Base-by-base conservation (phyloP, 1,140 invertebrate species). In the Adelges cooleyi region DNA sequence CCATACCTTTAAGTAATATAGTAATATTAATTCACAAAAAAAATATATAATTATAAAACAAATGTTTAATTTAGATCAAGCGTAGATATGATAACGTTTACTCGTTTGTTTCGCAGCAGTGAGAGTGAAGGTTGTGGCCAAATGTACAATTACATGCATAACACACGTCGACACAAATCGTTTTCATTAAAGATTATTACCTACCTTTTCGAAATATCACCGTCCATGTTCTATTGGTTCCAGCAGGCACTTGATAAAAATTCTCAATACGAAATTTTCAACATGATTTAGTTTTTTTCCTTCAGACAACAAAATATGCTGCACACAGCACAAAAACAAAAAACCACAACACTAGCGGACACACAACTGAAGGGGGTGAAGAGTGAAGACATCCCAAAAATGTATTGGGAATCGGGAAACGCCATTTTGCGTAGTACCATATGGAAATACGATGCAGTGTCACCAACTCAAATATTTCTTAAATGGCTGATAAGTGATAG, bases 351-450 rank as follows among this genome's bases (percentile, higher is more conserved):
- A 62, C 42, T 25, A 48, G 42, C 40, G 29, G 13, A 48, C 27
- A 2, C 42, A 33, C 42, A 17, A 48, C 56, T 33, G n/a, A 18
- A n/a, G 53, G 15, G 11, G 53, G 11, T 23, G 10, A n/a, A 17
- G n/a, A 25, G 53, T 2, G 10, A 62, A 44, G 11, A 17, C 40
- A 44, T 11, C 3, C 3, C 15, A 20, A 4, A n/a, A 9, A 13
- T 22, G 40, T 20, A n/a, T 42, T 17, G 27, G 56, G 56, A 33
- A n/a, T 42, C n/a, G 27, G 56, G 56, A 33, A 62, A 62, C 56
- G 56, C 56, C 56, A 62, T 62, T 62, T 62, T 62, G 56, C 56
- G 56, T 62, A 48, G 18, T 48, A 48, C 56, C 56, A 48, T 62
- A 48, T 62, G 42, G 42, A 46, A 0, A 11, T 62, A 18, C 6